Percentiles rank a stretch among this genome's conserved stretches.
Conservation (phyloP, 2,888 invertebrate species). For the Agrochola lychnidis region DNA sequence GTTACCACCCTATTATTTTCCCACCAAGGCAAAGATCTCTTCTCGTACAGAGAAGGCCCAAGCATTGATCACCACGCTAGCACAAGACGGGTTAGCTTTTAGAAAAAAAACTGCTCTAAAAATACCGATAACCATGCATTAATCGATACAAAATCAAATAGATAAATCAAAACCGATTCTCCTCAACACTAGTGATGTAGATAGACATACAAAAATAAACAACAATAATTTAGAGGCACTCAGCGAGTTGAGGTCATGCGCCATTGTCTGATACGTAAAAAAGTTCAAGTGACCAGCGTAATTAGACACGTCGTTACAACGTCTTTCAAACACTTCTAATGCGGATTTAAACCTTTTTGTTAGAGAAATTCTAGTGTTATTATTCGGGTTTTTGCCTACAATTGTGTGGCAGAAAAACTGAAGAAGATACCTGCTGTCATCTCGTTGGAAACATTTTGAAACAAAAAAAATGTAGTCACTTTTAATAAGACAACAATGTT, state of each 20-base stretch:
- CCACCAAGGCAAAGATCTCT: too few relatives aligned
- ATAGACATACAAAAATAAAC: conserved; percentile 75
- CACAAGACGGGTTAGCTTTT: too few relatives aligned
- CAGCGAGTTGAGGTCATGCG: conserved; percentile 81
- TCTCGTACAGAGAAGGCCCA: too few relatives aligned
- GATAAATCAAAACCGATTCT: conserved; percentile 26
- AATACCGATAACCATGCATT: background rate
- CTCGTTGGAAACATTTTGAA: conserved; percentile 1
- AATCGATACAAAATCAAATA: conserved; percentile 3
- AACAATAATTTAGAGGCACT: conserved; percentile 80
- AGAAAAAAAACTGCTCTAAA: background rate
- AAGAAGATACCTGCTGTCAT: conserved; percentile 14
- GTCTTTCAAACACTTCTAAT: conserved; percentile 36
- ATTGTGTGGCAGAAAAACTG: conserved; percentile 15
- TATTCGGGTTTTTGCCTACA: conserved; percentile 22
- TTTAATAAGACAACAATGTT: background rate
- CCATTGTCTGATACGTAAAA: conserved; percentile 78
- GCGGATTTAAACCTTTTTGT: conserved; percentile 55
- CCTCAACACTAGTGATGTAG: conserved; percentile 55
- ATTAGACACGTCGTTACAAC: conserved; percentile 64
- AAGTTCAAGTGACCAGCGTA: conserved; percentile 69
- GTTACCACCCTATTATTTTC: too few relatives aligned
- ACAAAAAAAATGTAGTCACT: background rate
- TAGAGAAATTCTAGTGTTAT: conserved; percentile 52
- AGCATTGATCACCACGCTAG: too few relatives aligned